Base-by-base conservation (phyloP, 2,888 invertebrate genomes). In the Acronicta alni region DNA sequence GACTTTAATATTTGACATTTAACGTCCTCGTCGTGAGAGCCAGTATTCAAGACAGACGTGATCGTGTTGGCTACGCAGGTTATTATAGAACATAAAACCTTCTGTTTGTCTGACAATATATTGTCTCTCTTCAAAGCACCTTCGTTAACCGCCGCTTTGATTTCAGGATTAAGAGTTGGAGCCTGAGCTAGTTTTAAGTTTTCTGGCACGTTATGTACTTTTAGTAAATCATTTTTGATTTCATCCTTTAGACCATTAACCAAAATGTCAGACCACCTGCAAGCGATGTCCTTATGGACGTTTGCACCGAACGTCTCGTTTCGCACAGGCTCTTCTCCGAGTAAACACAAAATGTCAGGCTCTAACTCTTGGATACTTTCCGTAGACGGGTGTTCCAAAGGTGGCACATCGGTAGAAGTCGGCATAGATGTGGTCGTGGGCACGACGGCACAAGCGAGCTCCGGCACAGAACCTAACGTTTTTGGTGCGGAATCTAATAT, bases 91-190 rank as follows among this genome's bases (percentile, higher is more conserved):
- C 23, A 38, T 37, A 53, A 38, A 8, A 18, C n/a, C 12, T 39
- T 45, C 26, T 38, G 38, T 45, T 45, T 45, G 8, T 45, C 17
- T 10, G 6, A 5, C 35, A 52, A 20, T 14, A 52, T 52, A 6
- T 35, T 42, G 16, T 44, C 51, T 16, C 37, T 37, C 37, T 44
- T 52, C 23, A 44, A 16, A 1, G 52, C 35, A 35, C 37, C 16
- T n/a, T 52, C 52, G 12, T 43, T 52, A 35, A 52, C 43, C 9
- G 52, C 52, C 20, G 52, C 43, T 44, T 14, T 52, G 16, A 52
- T 52, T 52, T 52, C 52, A 12, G 43, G 43, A 37, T 52, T 23
- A 16, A 44, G 16, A 20, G 14, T 52, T 14, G 43, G 23, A 52
- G 43, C 52, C 23, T 37, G 43, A 3, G 35, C 35, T 12, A 43